These are phyloP conservation scores for Tachyglossus aculeatus DNA, from an alignment of 2,797 vertebrate species.

Conservation along the genomic window DNA sequence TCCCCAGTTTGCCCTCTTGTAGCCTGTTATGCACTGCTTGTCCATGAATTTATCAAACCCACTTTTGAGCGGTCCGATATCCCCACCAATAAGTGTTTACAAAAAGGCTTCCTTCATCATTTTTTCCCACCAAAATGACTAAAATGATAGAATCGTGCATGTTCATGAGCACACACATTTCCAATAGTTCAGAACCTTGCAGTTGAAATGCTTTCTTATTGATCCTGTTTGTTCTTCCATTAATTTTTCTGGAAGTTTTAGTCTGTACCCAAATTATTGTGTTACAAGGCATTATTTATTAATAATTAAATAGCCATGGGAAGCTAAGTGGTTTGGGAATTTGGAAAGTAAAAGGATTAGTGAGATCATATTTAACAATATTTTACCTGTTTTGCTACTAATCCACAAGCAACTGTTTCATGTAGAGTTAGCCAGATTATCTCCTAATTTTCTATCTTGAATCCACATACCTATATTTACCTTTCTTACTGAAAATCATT, in stretches of 20 bases:
- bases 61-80: too few relatives aligned
- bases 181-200: too few relatives aligned
- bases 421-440: conserved; percentile 72
- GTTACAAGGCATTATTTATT: background rate
- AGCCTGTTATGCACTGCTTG: too few relatives aligned
- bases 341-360: conserved; percentile 62
- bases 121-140: too few relatives aligned
- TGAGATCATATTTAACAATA: conserved; percentile 67
- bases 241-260: conserved; percentile 13
- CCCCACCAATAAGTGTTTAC: too few relatives aligned
- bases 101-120: too few relatives aligned
- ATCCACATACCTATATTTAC: conserved; percentile 75
- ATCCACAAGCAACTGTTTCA: conserved; percentile 67
- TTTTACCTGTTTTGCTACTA: conserved; percentile 65
- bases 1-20: too few relatives aligned
- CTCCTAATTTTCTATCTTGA: conserved; percentile 68
- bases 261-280: conserved; percentile 13
- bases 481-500: conserved; percentile 75
- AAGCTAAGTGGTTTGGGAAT: conserved; percentile 59
- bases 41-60: too few relatives aligned
- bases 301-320: conserved; percentile 51
- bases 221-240: too few relatives aligned
- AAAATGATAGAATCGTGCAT: too few relatives aligned
- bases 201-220: too few relatives aligned
- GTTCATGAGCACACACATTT: too few relatives aligned